These are phyloP conservation scores for Cyanoliseus patagonus DNA, from an alignment of 2,113 vertebrate genomes.

Conservation along the genomic window DNA sequence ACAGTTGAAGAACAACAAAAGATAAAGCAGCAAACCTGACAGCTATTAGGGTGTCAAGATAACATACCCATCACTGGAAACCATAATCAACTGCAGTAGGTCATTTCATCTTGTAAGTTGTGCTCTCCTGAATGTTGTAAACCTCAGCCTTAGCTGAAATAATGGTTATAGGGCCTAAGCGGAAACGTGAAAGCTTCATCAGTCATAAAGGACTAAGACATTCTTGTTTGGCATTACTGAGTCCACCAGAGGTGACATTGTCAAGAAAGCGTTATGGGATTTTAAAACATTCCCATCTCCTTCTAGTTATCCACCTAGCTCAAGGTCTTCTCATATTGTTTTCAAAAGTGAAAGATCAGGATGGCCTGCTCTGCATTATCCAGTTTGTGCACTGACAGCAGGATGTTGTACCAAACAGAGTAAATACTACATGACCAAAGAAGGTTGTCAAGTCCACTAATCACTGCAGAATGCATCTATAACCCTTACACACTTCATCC, in stretches of 20 bases:
- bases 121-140: not conserved
- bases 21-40: not conserved
- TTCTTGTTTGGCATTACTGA: not conserved
- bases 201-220: not conserved
- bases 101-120: not conserved
- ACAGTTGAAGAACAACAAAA: not conserved
- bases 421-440: not conserved
- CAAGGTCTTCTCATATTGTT: not conserved
- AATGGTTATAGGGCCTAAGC: not conserved
- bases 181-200: not conserved
- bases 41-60: not conserved
- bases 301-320: not conserved
- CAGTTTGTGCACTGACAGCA: accelerated
- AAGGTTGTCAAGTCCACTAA: not conserved
- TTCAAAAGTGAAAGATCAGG: not conserved
- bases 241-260: not conserved
- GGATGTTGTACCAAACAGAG: accelerated
- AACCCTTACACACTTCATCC: not conserved
- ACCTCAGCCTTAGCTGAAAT: not conserved
- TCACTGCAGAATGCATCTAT: not conserved
- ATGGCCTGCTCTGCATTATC: not conserved
- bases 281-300: not conserved
- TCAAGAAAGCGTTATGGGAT: not conserved
- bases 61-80: not conserved
- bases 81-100: not conserved